Evolutionary conservation across 92 coral and sea anemone species (phyloP).

Genomic region (Scolanthus callimorphus): DNA sequence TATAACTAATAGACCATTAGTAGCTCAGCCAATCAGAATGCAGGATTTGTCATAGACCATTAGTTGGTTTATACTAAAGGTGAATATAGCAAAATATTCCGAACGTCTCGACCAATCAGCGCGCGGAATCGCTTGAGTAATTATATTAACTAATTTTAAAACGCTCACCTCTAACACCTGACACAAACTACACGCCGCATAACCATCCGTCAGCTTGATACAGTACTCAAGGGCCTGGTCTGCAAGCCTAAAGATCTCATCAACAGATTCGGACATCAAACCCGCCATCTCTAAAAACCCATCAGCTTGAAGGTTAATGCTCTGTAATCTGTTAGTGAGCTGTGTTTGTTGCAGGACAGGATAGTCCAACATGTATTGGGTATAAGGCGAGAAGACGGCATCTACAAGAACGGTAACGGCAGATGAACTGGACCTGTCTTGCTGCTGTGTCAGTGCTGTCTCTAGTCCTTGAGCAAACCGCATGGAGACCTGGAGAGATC

Average conservation of each 20-base stretch:
- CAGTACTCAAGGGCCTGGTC: conserved; percentile 91
- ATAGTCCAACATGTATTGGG: conserved; percentile 86
- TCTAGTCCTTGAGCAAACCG: conserved; percentile 92
- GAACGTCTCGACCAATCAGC: too few species aligned
- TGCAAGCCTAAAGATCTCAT: conserved; percentile 79
- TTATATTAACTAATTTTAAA: too few species aligned
- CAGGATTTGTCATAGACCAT: too few species aligned
- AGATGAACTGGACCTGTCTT: conserved; percentile 67
- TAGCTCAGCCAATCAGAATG: too few species aligned
- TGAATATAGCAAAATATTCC: too few species aligned
- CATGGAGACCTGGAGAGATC: conserved; percentile 60
- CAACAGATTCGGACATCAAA: conserved; percentile 89
- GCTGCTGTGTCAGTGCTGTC: conserved; percentile 73
- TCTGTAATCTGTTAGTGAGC: conserved; percentile 64
- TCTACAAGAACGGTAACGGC: conserved; percentile 68
- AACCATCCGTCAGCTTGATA: conserved; percentile 82
- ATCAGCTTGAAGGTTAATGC: conserved; percentile 64
- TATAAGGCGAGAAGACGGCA: conserved; percentile 85
- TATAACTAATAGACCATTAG: too few species aligned
- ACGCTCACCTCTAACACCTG: conserved; percentile 75
- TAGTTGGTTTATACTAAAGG: too few species aligned
- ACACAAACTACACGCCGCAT: conserved; percentile 67
- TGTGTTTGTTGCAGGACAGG: conserved; percentile 76
- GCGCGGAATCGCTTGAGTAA: too few species aligned
- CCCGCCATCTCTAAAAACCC: conserved; percentile 92